Evolutionary conservation across 2,797 vertebrate genomes (phyloP).

Genomic region (Spea hammondii): DNA sequence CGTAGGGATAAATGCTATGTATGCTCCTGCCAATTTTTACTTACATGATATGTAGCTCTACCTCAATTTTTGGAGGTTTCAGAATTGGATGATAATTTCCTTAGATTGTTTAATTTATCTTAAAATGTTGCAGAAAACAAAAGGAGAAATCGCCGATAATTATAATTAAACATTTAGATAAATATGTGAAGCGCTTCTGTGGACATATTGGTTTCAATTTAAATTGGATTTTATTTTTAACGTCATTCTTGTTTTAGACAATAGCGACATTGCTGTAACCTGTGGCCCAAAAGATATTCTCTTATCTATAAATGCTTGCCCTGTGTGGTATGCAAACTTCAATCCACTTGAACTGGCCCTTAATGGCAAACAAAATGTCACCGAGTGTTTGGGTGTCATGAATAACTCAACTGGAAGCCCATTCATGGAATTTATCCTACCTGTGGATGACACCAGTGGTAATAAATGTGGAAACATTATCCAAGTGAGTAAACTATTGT

Average conservation of each 20-base stretch:
- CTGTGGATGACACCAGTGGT: constrained; percentile 65
- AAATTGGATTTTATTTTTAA: too few relatives aligned
- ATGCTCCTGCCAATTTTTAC: too few relatives aligned
- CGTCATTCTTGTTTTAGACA: constrained; percentile 37
- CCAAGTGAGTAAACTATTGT: constrained; percentile 62
- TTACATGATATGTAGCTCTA: too few relatives aligned
- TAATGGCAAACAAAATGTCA: constrained; percentile 68
- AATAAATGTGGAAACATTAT: constrained; percentile 73
- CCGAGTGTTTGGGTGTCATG: constrained; percentile 62
- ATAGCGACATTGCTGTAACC: constrained; percentile 66
- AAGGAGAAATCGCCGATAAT: too few relatives aligned
- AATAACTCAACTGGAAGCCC: constrained; percentile 64
- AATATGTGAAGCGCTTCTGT: too few relatives aligned
- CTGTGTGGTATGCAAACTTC: constrained; percentile 72
- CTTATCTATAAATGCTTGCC: constrained; percentile 73
- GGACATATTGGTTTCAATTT: too few relatives aligned
- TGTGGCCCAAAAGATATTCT: constrained; percentile 67
- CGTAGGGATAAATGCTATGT: too few relatives aligned
- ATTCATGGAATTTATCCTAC: constrained; percentile 68
- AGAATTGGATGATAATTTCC: too few relatives aligned
- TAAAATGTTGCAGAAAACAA: too few relatives aligned
- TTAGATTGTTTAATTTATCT: too few relatives aligned
- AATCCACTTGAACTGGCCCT: constrained; percentile 63
- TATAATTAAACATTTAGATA: too few relatives aligned
- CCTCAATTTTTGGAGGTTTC: too few relatives aligned